A percentile compares a stretch with the other conserved stretches of the same genome.
phyloP scores from a whole-genome alignment of 2,888 invertebrate species.

The Physocephala rufipes region DNA sequence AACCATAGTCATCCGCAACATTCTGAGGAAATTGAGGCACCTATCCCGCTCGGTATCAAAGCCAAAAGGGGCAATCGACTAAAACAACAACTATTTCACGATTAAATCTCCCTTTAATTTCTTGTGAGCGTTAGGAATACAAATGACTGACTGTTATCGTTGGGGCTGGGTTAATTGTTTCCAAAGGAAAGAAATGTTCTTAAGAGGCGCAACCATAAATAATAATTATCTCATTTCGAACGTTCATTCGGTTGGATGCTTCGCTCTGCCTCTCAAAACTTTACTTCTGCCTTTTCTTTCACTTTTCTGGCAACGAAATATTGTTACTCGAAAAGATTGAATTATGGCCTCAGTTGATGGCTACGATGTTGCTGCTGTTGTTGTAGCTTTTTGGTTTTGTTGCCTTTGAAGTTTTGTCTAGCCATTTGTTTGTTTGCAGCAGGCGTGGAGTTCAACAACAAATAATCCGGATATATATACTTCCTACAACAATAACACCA shows the following conservation, averaged over 20 bases:
- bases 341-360: too few species aligned
- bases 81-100: constrained; percentile 13
- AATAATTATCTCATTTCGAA: constrained; percentile 33
- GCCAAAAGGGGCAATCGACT: constrained; percentile 23
- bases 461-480: too few species aligned
- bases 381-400: too few species aligned
- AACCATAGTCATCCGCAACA: constrained; percentile 1
- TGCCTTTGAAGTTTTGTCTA: not conserved
- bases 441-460: not conserved
- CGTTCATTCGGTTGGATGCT: not conserved
- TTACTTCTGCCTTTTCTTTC: too few species aligned
- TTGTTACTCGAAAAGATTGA: constrained; percentile 39
- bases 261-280: too few species aligned
- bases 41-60: constrained; percentile 13
- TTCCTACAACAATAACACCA: too few species aligned
- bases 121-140: constrained; percentile 2
- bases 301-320: too few species aligned
- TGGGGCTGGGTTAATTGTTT: constrained; percentile 26
- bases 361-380: too few species aligned
- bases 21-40: not conserved
- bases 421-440: not conserved
- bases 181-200: constrained; percentile 39
- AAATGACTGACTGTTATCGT: constrained; percentile 6
- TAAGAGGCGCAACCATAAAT: constrained; percentile 40
- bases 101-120: constrained; percentile 19